Evolutionary conservation across 2,797 vertebrate species (phyloP), one percentile per base, ranked within the genome.

Genomic region (Botia kubotai): DNA sequence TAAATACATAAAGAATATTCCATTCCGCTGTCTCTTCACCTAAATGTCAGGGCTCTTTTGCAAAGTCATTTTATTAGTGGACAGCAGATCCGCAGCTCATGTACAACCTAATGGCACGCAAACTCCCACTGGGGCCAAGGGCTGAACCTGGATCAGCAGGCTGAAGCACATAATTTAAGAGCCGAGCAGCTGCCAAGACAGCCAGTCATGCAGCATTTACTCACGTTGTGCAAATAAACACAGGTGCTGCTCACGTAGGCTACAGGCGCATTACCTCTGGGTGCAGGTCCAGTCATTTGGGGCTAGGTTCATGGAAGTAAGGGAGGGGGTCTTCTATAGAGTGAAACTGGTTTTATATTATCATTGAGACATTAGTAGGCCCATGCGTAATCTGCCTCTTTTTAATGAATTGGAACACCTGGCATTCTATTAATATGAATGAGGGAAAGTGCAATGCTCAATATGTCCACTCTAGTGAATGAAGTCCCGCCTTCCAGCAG

Each of bases 211-310:
- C 75, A 63, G 73, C 87, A 86, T 89, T 92, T 90, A 87, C 89
- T 71, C 86, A 68, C 77, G 2, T 66, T 53, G 72, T 80, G 79
- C 82, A 89, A 87, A 93, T 89, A 94, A 93, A 93, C 93, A 92
- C 91, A 93, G 90, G 90, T 92, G 91, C 53, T 60, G 81, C 79
- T 55, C 57, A 65, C 84, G 86, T 87, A 87, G 87, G 85, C 39
- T 79, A 79, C 55, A 77, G 68, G 46, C 79, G 60, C 78, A 84
- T 67, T 80, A 84, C 80, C 75, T 82, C 77, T 71, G 46, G 55
- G 57, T 50, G 12, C 11, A 74, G 17, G 60, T 77, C 43, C 73
- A 52, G 65, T 26, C 60, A 57, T 66, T 72, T 55, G 60, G 50
- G 50, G 72, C 78, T 43, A 11, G 71, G 70, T 53, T 73, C 68